Percentiles rank a stretch among this genome's conserved stretches.
Evolutionary conservation across 2,797 vertebrate genomes (phyloP).

Genomic region (Ataeniobius toweri): DNA sequence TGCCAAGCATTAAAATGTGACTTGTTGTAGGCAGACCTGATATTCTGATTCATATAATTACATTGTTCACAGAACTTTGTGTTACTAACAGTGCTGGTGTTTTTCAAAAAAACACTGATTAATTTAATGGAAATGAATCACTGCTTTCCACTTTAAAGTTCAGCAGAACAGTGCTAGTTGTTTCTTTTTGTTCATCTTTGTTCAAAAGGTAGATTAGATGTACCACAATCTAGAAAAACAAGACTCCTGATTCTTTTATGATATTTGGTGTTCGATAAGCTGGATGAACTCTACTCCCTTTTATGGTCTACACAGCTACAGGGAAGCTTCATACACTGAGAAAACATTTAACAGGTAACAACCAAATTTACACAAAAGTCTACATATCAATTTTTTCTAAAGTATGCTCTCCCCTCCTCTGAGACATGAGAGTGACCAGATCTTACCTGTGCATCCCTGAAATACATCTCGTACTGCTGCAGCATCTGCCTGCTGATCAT

Average conservation of each 20-base stretch:
- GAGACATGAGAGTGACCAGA: background rate
- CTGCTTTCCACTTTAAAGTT: conserved; percentile 33
- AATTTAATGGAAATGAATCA: conserved; percentile 57
- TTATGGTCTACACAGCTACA: background rate
- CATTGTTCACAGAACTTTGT: conserved; percentile 42
- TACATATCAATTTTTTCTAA: background rate
- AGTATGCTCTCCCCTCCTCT: no score
- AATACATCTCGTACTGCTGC: conserved; percentile 99
- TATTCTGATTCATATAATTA: conserved; percentile 53
- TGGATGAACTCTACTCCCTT: background rate
- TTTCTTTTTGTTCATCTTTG: conserved; percentile 3
- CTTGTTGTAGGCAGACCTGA: conserved; percentile 29
- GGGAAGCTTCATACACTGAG: background rate
- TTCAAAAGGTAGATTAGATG: conserved; percentile 25
- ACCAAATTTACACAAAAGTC: background rate
- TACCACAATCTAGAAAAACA: conserved; percentile 18
- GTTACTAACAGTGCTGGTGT: conserved; percentile 41
- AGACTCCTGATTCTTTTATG: conserved; percentile 6
- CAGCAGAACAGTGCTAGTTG: conserved; percentile 10
- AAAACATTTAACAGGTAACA: background rate
- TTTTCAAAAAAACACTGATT: conserved; percentile 49
- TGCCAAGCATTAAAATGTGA: conserved; percentile 33
- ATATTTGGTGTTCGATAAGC: conserved; percentile 9
- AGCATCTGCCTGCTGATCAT: conserved; percentile 98
- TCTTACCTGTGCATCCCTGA: conserved; percentile 93